Evolutionary conservation across 2,797 vertebrate genomes (phyloP).

Genomic region (Buceros bicornis): DNA sequence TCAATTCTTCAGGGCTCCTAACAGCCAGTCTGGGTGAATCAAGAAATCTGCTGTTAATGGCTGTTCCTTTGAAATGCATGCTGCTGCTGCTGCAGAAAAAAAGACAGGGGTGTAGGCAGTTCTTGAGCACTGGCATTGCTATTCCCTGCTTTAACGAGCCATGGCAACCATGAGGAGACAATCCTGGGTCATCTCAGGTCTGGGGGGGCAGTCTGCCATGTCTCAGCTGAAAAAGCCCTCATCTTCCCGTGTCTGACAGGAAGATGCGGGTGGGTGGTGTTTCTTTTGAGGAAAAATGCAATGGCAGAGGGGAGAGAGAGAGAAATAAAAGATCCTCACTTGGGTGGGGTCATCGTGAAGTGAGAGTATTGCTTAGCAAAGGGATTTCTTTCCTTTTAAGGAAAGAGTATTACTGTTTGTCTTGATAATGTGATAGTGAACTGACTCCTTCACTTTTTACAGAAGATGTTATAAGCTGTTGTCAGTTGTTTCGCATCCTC

Average conservation of each 20-base stretch:
- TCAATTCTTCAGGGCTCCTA: neutral
- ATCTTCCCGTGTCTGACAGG: accelerated
- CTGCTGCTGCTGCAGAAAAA: neutral
- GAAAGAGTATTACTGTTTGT: slow-evolving; percentile 9
- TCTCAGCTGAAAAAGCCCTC: neutral
- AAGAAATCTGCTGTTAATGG: slow-evolving; percentile 5
- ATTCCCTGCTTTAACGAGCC: neutral
- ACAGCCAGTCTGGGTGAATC: neutral
- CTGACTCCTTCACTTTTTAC: neutral
- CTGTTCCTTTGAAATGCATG: slow-evolving; percentile 6
- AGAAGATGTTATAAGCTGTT: neutral
- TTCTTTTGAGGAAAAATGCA: neutral
- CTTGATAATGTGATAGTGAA: neutral
- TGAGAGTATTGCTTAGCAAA: neutral
- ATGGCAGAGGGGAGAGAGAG: neutral
- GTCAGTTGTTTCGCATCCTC: slow-evolving; percentile 8
- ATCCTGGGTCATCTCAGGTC: neutral
- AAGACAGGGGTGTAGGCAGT: neutral
- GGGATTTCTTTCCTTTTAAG: neutral
- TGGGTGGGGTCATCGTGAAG: neutral
- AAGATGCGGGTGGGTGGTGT: neutral
- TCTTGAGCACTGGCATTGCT: neutral
- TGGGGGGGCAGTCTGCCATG: neutral
- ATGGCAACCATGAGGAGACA: neutral
- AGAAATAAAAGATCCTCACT: neutral